Conservation (phyloP, 2,113 vertebrate species). For the Cebus imitator region DNA sequence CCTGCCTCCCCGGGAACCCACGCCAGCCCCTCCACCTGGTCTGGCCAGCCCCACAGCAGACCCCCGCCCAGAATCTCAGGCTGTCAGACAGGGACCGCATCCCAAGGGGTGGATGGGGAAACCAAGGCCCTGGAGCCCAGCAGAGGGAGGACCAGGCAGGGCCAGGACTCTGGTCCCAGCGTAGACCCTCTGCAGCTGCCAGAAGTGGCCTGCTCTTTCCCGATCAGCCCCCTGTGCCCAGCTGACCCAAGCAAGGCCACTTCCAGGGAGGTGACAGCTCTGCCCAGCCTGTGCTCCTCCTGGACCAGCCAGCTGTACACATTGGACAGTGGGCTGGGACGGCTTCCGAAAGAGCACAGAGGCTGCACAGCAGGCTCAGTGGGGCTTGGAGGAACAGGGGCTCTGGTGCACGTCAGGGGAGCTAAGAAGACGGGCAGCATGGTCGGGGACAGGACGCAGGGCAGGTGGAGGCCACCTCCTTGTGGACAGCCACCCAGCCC, state of each 20-base stretch:
- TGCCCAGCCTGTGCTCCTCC: not conserved
- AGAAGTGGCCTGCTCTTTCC: not conserved
- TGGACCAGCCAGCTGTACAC: too few species aligned
- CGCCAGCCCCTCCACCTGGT: not conserved
- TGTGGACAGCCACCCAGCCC: too few species aligned
- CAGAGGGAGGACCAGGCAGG: not conserved
- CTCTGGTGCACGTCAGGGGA: too few species aligned
- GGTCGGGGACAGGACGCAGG: too few species aligned
- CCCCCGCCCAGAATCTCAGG: not conserved
- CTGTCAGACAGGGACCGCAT: not conserved
- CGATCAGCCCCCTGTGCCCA: not conserved
- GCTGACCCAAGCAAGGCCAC: not conserved
- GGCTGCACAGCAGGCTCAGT: not conserved
- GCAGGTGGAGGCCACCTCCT: too few species aligned
- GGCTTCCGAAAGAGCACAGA: not conserved
- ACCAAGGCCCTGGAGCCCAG: not conserved
- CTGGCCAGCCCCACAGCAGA: not conserved
- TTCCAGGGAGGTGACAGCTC: not conserved
- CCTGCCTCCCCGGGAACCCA: not conserved
- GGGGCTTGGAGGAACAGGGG: too few species aligned
- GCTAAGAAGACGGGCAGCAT: too few species aligned
- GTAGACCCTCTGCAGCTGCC: not conserved
- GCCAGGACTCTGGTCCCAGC: not conserved
- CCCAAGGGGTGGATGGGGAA: not conserved
- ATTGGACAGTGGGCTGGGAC: not conserved